phyloP scores from a whole-genome alignment of 2,888 invertebrate species.

The Fragum sueziense region DNA sequence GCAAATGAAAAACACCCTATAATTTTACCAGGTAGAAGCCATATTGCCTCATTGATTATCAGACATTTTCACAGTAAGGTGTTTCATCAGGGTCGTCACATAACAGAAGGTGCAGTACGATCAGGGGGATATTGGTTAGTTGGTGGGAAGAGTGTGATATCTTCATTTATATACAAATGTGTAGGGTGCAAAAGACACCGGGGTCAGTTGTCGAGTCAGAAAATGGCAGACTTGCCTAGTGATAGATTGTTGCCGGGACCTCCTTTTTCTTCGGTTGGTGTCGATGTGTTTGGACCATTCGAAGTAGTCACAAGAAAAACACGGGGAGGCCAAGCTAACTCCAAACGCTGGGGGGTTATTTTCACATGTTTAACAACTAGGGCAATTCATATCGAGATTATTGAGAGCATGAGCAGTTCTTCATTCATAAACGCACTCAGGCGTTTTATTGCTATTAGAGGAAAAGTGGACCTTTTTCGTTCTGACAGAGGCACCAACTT shows the following conservation, averaged over 20 bases:
- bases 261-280: slow-evolving; percentile 55
- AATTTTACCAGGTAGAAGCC: slow-evolving; percentile 8
- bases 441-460: slow-evolving; percentile 23
- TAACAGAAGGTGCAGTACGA: slow-evolving; percentile 53
- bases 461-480: slow-evolving; percentile 24
- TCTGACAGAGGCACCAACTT: slow-evolving; percentile 54
- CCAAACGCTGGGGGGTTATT: slow-evolving; percentile 52
- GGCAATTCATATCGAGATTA: slow-evolving; percentile 52
- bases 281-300: slow-evolving; percentile 55
- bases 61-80: slow-evolving; percentile 20
- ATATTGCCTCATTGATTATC: slow-evolving; percentile 25
- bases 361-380: slow-evolving; percentile 47
- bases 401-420: slow-evolving; percentile 40
- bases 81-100: slow-evolving; percentile 39
- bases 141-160: slow-evolving; percentile 30
- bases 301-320: slow-evolving; percentile 32
- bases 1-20: slow-evolving; percentile 20
- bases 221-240: slow-evolving; percentile 47
- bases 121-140: slow-evolving; percentile 42
- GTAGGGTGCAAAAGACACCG: slow-evolving; percentile 44
- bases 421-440: slow-evolving; percentile 33
- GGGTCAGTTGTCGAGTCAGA: slow-evolving; percentile 26
- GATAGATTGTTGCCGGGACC: slow-evolving; percentile 9
- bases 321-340: slow-evolving; percentile 39
- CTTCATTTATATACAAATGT: slow-evolving; percentile 38